Conservation (phyloP, 2,113 vertebrate species). For the Arenaria interpres region DNA sequence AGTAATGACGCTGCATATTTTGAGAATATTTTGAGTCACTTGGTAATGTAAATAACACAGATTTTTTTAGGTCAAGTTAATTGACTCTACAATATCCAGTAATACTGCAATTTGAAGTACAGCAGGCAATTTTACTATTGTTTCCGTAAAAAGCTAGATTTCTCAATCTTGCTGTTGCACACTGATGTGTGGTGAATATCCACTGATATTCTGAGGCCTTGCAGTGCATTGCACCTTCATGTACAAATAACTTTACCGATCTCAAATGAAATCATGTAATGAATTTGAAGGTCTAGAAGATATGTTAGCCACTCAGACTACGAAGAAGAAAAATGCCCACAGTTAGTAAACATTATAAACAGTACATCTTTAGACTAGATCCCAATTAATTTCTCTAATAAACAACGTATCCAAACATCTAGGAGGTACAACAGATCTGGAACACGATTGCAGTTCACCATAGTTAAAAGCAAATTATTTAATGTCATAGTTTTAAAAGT, state of each 20-base stretch:
- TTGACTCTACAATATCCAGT: constrained; percentile 3
- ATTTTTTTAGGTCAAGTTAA: constrained; percentile 6
- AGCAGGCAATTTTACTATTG: constrained; percentile 22
- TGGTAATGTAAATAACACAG: background rate
- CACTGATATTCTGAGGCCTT: constrained; percentile 18
- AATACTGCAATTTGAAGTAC: background rate
- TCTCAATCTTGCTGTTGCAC: background rate
- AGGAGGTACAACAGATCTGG: background rate
- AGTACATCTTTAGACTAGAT: constrained; percentile 14
- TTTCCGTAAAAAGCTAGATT: background rate
- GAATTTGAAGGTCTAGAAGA: constrained; percentile 3
- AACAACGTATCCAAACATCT: background rate
- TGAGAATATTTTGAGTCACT: background rate
- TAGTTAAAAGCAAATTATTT: background rate
- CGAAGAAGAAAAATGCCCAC: background rate
- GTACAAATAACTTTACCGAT: background rate
- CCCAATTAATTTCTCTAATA: constrained; percentile 42
- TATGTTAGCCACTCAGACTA: constrained; percentile 1
- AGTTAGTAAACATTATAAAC: constrained; percentile 23
- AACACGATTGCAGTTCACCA: background rate
- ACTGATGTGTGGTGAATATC: constrained; percentile 4
- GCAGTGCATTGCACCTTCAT: background rate
- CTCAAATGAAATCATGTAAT: background rate
- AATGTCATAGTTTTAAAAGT: constrained; percentile 9
- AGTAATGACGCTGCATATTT: background rate